phyloP scores from a whole-genome alignment of 2,888 invertebrate genomes.

The Oegoconia quadripuncta region DNA sequence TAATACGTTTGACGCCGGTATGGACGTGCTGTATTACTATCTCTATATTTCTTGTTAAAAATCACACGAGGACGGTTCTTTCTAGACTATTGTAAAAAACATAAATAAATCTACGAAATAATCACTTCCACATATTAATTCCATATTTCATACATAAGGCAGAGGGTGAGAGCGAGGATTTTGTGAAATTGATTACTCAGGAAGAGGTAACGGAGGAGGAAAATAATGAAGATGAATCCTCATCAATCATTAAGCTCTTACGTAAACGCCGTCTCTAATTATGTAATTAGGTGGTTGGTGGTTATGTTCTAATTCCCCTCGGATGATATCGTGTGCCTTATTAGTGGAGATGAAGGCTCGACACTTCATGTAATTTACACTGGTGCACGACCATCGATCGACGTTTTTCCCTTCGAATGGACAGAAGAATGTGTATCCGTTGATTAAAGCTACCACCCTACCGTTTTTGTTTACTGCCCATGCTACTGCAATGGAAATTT shows the following conservation, averaged over 20 bases:
- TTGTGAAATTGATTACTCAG: too few relatives aligned
- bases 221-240: too few relatives aligned
- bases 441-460: slow-evolving; percentile 14
- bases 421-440: slow-evolving; percentile 24
- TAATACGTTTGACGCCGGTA: too few relatives aligned
- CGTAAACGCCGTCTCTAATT: slow-evolving; percentile 8
- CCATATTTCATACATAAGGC: too few relatives aligned
- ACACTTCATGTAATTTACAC: neutral
- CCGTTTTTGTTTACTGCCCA: slow-evolving; percentile 12
- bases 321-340: slow-evolving; percentile 2
- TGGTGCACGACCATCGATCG: slow-evolving; percentile 28
- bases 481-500: slow-evolving; percentile 8
- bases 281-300: slow-evolving; percentile 14
- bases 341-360: neutral
- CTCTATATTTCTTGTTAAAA: too few relatives aligned
- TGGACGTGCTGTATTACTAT: too few relatives aligned
- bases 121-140: too few relatives aligned
- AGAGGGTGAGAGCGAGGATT: too few relatives aligned
- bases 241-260: neutral
- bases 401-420: slow-evolving; percentile 13
- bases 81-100: too few relatives aligned
- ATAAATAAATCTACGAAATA: too few relatives aligned
- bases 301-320: slow-evolving; percentile 2
- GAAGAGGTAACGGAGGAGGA: too few relatives aligned
- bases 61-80: too few relatives aligned